Evolutionary conservation across 2,797 vertebrate species (phyloP).

Genomic region (Poeciliopsis paucimaculata): DNA sequence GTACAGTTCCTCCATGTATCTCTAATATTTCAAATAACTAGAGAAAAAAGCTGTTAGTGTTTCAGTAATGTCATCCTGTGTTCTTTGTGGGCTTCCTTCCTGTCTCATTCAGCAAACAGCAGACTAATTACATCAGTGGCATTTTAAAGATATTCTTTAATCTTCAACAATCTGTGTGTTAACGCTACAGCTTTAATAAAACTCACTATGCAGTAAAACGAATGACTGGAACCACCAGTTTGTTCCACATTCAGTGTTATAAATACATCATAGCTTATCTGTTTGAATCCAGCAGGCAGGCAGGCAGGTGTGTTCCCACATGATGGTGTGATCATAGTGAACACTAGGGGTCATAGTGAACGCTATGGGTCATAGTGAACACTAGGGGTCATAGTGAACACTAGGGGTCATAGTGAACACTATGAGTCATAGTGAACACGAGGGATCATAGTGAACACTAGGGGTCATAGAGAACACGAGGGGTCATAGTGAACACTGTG

Average conservation of each 20-base stretch:
- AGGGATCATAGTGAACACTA: too few relatives aligned
- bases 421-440: neutral
- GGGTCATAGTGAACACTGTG: neutral
- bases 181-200: neutral
- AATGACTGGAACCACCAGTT: neutral
- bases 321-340: neutral
- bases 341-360: neutral
- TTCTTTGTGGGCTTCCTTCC: neutral
- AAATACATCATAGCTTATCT: constrained; percentile 5
- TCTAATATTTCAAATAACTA: neutral
- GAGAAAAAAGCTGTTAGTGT: neutral
- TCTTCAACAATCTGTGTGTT: neutral
- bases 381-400: neutral
- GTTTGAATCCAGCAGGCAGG: neutral
- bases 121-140: neutral
- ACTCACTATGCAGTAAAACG: neutral
- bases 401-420: too few relatives aligned
- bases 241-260: neutral
- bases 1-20: neutral
- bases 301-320: neutral
- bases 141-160: neutral
- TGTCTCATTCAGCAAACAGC: neutral
- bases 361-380: neutral
- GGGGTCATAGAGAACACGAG: too few relatives aligned
- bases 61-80: neutral